Conservation (phyloP, 2,888 invertebrate genomes). For the Gasteruption jaculator region DNA sequence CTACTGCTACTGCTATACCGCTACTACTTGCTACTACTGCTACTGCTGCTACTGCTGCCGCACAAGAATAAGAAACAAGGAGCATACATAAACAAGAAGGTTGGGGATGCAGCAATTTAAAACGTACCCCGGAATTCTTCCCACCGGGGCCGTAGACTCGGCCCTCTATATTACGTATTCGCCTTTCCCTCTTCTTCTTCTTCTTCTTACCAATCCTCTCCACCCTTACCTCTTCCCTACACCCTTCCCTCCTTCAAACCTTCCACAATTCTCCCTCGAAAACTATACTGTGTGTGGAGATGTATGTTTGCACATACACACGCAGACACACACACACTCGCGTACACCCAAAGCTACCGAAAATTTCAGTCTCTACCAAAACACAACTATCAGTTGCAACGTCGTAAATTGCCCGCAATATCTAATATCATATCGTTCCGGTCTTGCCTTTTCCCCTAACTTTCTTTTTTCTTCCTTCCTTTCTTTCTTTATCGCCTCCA, state of each 20-base stretch:
- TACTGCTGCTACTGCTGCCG: no score
- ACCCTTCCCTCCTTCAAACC: background rate
- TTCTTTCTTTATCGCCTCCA: constrained; percentile 4
- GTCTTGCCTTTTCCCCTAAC: constrained; percentile 11
- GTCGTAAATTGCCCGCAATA: no score
- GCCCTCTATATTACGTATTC: constrained; percentile 51
- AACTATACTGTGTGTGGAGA: background rate
- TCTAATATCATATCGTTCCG: no score
- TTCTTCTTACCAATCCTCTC: constrained; percentile 16
- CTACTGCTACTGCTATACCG: constrained; percentile 9
- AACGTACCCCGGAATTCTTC: constrained; percentile 53
- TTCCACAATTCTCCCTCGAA: background rate
- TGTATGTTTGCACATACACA: background rate
- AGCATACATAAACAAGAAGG: constrained; percentile 52
- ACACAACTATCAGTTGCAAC: no score
- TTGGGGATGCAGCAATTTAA: constrained; percentile 53
- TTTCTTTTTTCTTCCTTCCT: constrained; percentile 12
- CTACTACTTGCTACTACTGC: constrained; percentile 10
- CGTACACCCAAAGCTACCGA: no score
- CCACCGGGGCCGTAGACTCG: constrained; percentile 50
- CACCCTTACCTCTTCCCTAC: constrained; percentile 16
- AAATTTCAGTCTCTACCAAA: no score
- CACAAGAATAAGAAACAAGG: constrained; percentile 52
- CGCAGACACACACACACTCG: no score
- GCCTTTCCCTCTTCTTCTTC: constrained; percentile 29